Evolutionary conservation across 2,113 vertebrate species (phyloP).

Genomic region (Pteruthius melanotis): DNA sequence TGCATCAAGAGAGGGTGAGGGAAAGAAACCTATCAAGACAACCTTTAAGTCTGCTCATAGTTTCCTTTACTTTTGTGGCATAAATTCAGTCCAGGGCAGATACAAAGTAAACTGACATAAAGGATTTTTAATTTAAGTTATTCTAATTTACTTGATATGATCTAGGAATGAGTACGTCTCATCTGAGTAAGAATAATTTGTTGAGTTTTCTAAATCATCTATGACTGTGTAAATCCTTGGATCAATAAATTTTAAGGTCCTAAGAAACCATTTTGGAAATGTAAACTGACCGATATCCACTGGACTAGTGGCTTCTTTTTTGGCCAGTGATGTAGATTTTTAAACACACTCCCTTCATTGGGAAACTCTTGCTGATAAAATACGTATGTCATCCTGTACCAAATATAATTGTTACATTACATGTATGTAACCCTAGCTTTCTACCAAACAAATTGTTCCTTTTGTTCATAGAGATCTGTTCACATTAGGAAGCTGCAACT

Average conservation of each 20-base stretch:
- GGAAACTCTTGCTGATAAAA: not conserved
- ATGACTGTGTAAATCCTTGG: not conserved
- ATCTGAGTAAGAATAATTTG: not conserved
- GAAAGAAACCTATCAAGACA: not conserved
- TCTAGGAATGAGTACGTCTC: not conserved
- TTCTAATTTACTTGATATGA: not conserved
- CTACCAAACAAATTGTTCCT: not conserved
- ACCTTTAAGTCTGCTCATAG: not conserved
- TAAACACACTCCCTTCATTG: not conserved
- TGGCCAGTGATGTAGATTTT: not conserved
- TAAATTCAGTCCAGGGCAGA: not conserved
- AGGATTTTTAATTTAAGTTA: not conserved
- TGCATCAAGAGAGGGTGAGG: not conserved
- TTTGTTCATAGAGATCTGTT: not conserved
- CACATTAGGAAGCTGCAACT: not conserved
- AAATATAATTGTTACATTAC: not conserved
- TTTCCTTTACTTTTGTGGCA: not conserved
- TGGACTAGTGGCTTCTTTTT: not conserved
- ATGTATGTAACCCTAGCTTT: not conserved
- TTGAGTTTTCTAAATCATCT: not conserved
- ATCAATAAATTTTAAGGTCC: not conserved
- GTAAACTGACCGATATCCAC: not conserved
- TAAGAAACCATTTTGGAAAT: not conserved
- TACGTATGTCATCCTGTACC: not conserved
- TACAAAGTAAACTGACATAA: not conserved